These are phyloP conservation scores for Melanargia galathea DNA, from an alignment of 2,888 invertebrate genomes.

Conservation along the genomic window DNA sequence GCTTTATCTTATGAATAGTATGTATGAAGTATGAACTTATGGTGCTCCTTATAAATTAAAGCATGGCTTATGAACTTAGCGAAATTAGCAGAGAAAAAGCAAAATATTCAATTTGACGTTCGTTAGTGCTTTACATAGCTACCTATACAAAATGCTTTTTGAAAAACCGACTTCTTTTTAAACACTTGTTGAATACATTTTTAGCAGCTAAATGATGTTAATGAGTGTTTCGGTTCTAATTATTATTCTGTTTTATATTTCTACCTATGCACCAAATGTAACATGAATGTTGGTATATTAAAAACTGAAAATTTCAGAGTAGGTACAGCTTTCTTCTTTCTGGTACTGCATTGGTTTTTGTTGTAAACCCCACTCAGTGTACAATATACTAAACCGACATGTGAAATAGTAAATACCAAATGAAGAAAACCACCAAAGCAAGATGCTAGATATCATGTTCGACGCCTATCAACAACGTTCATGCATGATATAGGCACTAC, in stretches of 20 bases:
- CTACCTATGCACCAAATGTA: too few relatives aligned
- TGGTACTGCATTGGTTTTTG: too few relatives aligned
- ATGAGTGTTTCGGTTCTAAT: not conserved
- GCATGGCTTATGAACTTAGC: constrained; percentile 1
- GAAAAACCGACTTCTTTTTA: not conserved
- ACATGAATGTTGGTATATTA: too few relatives aligned
- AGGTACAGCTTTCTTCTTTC: too few relatives aligned
- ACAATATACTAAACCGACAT: too few relatives aligned
- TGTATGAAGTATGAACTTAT: not conserved
- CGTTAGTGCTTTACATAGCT: constrained; percentile 1
- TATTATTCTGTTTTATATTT: not conserved
- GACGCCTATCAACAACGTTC: constrained; percentile 11
- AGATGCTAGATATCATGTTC: not conserved
- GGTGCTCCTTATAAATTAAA: not conserved
- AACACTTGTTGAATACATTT: constrained; percentile 1
- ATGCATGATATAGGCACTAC: constrained; percentile 12
- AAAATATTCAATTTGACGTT: not conserved
- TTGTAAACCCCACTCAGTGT: too few relatives aligned
- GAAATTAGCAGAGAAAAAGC: not conserved
- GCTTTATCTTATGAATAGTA: not conserved
- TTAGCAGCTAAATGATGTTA: not conserved
- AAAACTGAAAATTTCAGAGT: not conserved
- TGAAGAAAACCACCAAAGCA: too few relatives aligned
- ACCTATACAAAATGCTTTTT: not conserved
- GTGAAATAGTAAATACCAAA: too few relatives aligned